These are phyloP conservation scores for Callimorpha dominula DNA, from an alignment of 2,888 invertebrate genomes.

Conservation along the genomic window DNA sequence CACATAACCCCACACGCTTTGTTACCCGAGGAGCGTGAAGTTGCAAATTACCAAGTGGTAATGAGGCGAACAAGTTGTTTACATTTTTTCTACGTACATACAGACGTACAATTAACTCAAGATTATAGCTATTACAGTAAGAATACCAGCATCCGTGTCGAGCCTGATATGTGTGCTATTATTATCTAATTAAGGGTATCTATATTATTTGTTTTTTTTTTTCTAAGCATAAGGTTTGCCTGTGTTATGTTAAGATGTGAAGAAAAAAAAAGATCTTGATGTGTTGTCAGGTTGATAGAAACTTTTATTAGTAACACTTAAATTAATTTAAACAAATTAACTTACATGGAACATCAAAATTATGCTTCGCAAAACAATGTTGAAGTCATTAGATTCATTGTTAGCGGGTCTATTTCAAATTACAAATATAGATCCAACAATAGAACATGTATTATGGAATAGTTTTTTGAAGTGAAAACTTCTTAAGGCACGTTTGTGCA, in stretches of 20 bases:
- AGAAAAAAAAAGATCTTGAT: too few species aligned
- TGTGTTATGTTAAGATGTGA: neutral
- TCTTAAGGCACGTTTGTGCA: too few species aligned
- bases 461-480: too few species aligned
- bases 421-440: constrained; percentile 59
- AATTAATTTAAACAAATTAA: constrained; percentile 84
- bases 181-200: constrained; percentile 40
- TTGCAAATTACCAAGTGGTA: constrained; percentile 18
- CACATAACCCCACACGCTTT: neutral
- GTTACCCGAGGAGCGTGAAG: neutral
- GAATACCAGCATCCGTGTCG: constrained; percentile 41
- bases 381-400: constrained; percentile 71
- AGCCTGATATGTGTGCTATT: constrained; percentile 35
- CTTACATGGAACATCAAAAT: constrained; percentile 87
- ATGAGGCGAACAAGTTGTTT: constrained; percentile 15
- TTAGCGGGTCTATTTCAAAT: constrained; percentile 44
- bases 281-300: neutral
- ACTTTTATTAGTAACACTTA: constrained; percentile 78
- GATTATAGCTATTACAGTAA: constrained; percentile 36
- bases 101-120: constrained; percentile 22
- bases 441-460: constrained; percentile 67
- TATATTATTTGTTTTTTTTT: constrained; percentile 13
- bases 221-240: neutral
- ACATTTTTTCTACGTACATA: constrained; percentile 6
- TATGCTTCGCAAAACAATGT: constrained; percentile 85